Conservation (phyloP, 2,888 invertebrate genomes). For the Hecatera dysodea region DNA sequence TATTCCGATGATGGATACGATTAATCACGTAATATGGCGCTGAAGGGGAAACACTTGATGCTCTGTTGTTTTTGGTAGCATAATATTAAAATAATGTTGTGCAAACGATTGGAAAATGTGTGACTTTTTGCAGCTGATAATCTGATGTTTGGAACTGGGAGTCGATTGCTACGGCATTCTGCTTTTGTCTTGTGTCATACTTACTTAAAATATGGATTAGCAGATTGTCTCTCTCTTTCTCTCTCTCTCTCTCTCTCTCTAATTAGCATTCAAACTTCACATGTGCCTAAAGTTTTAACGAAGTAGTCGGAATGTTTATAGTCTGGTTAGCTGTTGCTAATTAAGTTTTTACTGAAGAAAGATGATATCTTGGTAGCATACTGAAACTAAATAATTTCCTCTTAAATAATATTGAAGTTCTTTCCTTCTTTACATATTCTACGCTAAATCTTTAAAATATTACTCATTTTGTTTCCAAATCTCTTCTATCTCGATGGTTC, state of each 20-base stretch:
- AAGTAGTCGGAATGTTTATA: no score
- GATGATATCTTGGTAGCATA: no score
- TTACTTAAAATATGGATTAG: neutral
- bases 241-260: no score
- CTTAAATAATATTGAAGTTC: neutral
- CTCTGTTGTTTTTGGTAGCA: constrained; percentile 51
- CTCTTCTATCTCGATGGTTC: neutral
- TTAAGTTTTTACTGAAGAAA: neutral
- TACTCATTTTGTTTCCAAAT: neutral
- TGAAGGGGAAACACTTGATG: constrained; percentile 61
- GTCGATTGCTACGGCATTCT: no score
- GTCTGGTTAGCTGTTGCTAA: no score
- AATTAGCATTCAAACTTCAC: no score
- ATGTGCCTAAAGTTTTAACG: no score
- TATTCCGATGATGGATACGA: constrained; percentile 68
- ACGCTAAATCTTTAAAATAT: neutral
- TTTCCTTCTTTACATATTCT: neutral
- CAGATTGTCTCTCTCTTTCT: no score
- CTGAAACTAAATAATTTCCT: neutral
- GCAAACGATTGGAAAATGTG: neutral
- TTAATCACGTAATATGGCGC: constrained; percentile 67
- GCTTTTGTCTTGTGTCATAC: neutral
- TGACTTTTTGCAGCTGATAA: neutral
- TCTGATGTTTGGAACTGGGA: neutral
- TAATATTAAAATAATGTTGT: constrained; percentile 23